These are phyloP conservation scores for Phaonia tiefii DNA, from an alignment of 2,888 invertebrate genomes.

Conservation along the genomic window DNA sequence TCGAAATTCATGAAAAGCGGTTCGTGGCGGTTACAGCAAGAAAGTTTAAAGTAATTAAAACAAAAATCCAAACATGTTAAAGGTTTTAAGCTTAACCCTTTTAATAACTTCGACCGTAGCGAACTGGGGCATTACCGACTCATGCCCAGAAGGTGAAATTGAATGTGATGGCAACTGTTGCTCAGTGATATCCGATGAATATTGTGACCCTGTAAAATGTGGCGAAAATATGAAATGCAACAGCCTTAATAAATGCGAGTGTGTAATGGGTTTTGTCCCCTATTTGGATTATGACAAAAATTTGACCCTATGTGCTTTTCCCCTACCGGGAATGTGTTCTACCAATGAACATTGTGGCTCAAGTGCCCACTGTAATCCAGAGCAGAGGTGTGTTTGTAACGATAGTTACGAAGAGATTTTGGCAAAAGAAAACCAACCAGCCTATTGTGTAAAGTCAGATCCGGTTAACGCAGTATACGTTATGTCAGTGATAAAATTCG, in stretches of 20 bases:
- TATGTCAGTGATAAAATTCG: too few species aligned
- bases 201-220: background rate
- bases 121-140: too few species aligned
- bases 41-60: too few species aligned
- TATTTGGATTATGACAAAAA: background rate
- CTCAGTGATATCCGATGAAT: background rate
- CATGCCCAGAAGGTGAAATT: background rate
- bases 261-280: background rate
- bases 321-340: background rate
- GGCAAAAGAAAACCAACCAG: too few species aligned
- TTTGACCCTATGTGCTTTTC: background rate
- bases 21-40: background rate
- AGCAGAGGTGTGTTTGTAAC: background rate
- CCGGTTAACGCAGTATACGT: too few species aligned
- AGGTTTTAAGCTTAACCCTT: background rate
- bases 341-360: background rate
- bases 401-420: background rate
- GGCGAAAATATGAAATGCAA: background rate
- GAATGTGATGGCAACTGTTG: background rate
- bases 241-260: background rate
- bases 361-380: background rate
- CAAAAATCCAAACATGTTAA: too few species aligned
- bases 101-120: too few species aligned
- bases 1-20: background rate
- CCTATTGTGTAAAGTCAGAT: too few species aligned